These are phyloP conservation scores for Atherinosoma microstoma DNA, from an alignment of 2,797 vertebrate species.

Conservation along the genomic window DNA sequence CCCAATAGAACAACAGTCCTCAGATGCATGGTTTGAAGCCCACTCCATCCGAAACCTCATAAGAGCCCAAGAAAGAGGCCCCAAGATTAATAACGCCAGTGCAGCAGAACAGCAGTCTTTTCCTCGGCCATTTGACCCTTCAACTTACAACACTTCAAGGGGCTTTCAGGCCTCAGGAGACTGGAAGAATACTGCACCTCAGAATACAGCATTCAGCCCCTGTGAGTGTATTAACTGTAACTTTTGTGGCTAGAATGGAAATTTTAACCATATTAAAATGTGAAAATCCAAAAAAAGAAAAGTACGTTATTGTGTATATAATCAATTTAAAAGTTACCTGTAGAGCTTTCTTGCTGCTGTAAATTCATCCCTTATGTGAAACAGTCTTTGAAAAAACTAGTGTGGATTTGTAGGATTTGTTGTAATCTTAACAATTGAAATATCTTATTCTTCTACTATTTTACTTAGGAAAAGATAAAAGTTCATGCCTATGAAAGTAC, in stretches of 20 bases:
- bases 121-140: constrained; percentile 68
- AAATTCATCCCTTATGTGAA: no score
- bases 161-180: constrained; percentile 56
- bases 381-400: no score
- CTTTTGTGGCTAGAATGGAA: not conserved
- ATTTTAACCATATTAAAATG: no score
- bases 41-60: constrained; percentile 76
- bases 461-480: not conserved
- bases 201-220: constrained; percentile 74
- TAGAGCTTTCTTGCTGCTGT: no score
- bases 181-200: constrained; percentile 71
- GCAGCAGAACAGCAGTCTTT: constrained; percentile 69
- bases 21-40: constrained; percentile 77
- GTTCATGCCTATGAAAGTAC: no score
- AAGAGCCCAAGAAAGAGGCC: constrained; percentile 76
- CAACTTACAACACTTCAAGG: constrained; percentile 65
- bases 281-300: no score
- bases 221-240: constrained; percentile 69
- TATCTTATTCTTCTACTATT: not conserved
- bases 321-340: no score
- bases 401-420: no score
- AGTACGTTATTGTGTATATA: no score
- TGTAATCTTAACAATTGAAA: no score
- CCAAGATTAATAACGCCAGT: constrained; percentile 73
- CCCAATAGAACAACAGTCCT: constrained; percentile 64